Conservation (phyloP, 2,797 vertebrate genomes). For the Mus spretus region DNA sequence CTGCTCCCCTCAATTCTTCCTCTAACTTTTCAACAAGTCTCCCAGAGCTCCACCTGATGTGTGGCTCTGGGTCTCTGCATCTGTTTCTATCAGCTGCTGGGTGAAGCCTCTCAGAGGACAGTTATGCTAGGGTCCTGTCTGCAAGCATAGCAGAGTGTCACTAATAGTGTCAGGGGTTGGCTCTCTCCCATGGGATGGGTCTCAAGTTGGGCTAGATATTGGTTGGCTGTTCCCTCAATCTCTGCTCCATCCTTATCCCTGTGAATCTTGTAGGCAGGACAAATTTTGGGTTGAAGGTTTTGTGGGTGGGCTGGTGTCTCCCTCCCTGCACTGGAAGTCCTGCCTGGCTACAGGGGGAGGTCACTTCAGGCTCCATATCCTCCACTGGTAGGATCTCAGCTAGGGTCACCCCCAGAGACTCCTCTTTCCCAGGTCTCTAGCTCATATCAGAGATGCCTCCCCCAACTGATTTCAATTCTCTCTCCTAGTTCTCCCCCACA, state of each 20-base stretch:
- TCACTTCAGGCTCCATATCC: background rate
- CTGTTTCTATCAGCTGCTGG: background rate
- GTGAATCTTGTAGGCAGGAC: background rate
- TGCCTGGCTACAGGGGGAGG: background rate
- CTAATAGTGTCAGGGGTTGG: background rate
- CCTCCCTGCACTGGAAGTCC: background rate
- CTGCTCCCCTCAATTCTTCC: background rate
- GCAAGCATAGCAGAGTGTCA: background rate
- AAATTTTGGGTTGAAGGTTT: background rate
- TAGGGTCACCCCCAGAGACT: background rate
- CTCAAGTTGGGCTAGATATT: background rate
- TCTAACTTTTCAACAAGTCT: background rate
- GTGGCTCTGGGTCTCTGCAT: background rate
- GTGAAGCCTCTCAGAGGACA: background rate
- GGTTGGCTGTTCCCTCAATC: background rate
- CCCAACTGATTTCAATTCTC: background rate
- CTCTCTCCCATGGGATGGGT: background rate
- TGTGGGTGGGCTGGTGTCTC: background rate
- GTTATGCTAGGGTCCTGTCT: background rate
- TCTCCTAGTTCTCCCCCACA: background rate
- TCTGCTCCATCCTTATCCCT: background rate
- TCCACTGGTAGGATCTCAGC: background rate
- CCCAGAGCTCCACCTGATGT: background rate
- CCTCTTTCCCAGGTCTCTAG: background rate
- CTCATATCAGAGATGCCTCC: background rate